phyloP scores from a whole-genome alignment of 2,888 invertebrate species.

The Furcula furcula region DNA sequence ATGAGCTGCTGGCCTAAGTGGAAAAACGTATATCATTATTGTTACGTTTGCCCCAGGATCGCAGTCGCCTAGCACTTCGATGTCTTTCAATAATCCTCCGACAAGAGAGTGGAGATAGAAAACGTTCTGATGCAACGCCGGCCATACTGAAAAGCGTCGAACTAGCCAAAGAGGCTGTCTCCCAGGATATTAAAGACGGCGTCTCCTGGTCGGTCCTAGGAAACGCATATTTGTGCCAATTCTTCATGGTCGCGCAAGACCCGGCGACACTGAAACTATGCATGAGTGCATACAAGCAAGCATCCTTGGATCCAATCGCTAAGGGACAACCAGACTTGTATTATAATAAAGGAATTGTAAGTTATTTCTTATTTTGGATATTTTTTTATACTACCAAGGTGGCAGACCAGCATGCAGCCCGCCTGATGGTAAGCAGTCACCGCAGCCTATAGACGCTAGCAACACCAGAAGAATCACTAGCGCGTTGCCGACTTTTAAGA shows the following conservation, averaged over 20 bases:
- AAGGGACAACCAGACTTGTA: constrained; percentile 89
- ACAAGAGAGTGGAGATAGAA: constrained; percentile 76
- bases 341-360: constrained; percentile 92
- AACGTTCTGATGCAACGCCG: constrained; percentile 76
- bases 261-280: constrained; percentile 86
- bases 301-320: constrained; percentile 86
- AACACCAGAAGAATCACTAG: too few species aligned
- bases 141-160: constrained; percentile 87
- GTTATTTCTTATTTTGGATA: too few species aligned
- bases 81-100: constrained; percentile 91
- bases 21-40: too few species aligned
- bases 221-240: constrained; percentile 91
- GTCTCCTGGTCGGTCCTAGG: constrained; percentile 92
- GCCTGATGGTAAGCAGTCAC: too few species aligned
- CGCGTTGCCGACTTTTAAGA: too few species aligned
- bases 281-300: constrained; percentile 91
- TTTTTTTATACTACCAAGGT: too few species aligned
- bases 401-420: too few species aligned
- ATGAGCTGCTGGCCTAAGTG: too few species aligned
- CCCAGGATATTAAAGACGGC: constrained; percentile 89
- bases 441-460: too few species aligned
- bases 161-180: constrained; percentile 91
- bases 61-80: constrained; percentile 84
- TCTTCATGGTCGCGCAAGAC: constrained; percentile 88
- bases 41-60: constrained; percentile 15